These are phyloP conservation scores for Spongia lamella DNA, from an alignment of 37 sponge, comb jelly and placozoan species.

Conservation along the genomic window DNA sequence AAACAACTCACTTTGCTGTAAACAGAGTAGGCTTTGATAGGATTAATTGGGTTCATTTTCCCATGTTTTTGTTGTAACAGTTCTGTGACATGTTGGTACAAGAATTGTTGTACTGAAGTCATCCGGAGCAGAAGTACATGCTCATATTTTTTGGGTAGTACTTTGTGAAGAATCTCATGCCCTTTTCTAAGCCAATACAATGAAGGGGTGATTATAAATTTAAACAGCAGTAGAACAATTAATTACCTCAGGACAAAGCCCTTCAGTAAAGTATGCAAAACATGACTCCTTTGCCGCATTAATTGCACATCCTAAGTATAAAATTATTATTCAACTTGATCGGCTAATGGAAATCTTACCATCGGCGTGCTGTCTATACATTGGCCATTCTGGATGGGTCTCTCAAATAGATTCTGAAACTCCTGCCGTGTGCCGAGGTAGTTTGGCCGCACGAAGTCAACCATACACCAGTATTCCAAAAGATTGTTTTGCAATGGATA, in stretches of 20 bases:
- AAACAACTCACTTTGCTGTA: constrained; percentile 74
- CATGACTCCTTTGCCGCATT: constrained; percentile 69
- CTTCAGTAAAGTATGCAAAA: constrained; percentile 58
- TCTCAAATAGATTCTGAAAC: constrained; percentile 92
- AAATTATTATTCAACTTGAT: neutral
- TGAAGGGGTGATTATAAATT: too few relatives aligned
- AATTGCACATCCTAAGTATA: constrained; percentile 63
- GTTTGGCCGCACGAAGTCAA: constrained; percentile 97
- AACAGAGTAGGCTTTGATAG: constrained; percentile 83
- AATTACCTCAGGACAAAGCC: constrained; percentile 68
- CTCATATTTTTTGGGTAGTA: constrained; percentile 85
- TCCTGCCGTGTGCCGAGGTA: constrained; percentile 96
- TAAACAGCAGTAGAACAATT: constrained; percentile 35
- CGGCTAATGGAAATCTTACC: constrained; percentile 38
- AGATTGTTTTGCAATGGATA: constrained; percentile 99
- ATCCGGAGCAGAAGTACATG: constrained; percentile 74
- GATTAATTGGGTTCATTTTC: constrained; percentile 19
- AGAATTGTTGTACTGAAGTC: constrained; percentile 61
- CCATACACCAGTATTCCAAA: constrained; percentile 99
- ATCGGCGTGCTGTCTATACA: constrained; percentile 89
- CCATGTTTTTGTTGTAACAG: constrained; percentile 18
- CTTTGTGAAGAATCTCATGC: constrained; percentile 74
- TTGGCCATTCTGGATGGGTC: constrained; percentile 95
- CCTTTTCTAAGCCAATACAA: constrained; percentile 52
- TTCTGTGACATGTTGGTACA: constrained; percentile 59